Evolutionary conservation across 2,888 invertebrate species (phyloP), one percentile per base, ranked within the genome.

Genomic region (Cartodere bifasciata): DNA sequence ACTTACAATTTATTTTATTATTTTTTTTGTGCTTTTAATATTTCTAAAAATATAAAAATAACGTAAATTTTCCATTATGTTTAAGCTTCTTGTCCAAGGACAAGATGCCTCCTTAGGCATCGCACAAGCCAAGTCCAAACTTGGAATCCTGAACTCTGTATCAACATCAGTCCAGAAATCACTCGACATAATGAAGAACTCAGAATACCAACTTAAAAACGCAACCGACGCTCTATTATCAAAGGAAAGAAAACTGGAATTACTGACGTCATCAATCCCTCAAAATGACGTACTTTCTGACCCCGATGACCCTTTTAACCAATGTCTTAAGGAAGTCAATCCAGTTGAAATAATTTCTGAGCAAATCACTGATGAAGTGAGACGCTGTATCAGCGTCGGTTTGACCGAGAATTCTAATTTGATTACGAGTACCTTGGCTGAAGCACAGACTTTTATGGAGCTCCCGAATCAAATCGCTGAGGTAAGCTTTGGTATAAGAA

Each of bases 401-500:
- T 16, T 40, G 16, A 37, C 38, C 2, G 39, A 45, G 29, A 39
- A 38, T 22, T 30, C 30, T 5, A 43, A 45, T 24, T 42, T 43
- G 9, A 38, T 45, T 13, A 42, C 36, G 12, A 32, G 32, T 23
- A 43, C 42, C 22, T 31, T 41, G 6, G 35, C 36, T 11, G 39
- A 42, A 15, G 42, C 39, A 2, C 44, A 45, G 33, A 35, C 38
- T 4, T 45, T 45, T 22, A 42, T 45, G 40, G 24, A 30, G 16
- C 34, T 45, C 16, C 39, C 44, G 5, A 15, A 34, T 4, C 29
- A 37, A 6, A 35, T 45, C 16, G 40, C 38, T 14, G 32, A 22
- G 13, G n/a, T n/a, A n/a, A n/a, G n/a, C n/a, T n/a, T n/a, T n/a
- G n/a, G n/a, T n/a, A n/a, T n/a, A n/a, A n/a, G n/a, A n/a, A n/a